A percentile compares a stretch with the other conserved stretches of the same genome.
Conservation (phyloP, 2,113 vertebrate genomes). For the Nyctereutes procyonoides region DNA sequence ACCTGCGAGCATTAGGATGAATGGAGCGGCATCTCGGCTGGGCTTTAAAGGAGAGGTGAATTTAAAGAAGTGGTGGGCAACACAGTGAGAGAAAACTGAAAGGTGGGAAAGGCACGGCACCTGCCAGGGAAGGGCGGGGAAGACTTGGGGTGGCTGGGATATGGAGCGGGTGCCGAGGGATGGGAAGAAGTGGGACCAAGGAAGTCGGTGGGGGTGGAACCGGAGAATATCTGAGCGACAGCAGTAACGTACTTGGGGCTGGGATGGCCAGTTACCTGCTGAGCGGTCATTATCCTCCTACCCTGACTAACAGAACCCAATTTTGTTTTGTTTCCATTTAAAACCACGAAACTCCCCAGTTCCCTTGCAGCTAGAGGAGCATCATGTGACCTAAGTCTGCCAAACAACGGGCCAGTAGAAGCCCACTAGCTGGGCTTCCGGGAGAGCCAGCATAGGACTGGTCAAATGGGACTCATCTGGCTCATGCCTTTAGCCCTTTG, state of each 20-base stretch:
- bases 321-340: not conserved
- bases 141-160: not conserved
- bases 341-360: not conserved
- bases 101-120: too few species aligned
- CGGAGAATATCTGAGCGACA: accelerated
- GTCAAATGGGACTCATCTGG: not conserved
- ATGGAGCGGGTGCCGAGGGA: accelerated
- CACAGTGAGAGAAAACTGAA: not conserved
- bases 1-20: not conserved
- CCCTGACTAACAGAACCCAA: not conserved
- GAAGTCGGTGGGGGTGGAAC: not conserved
- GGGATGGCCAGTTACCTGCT: not conserved
- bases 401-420: accelerated
- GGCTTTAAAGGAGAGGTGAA: not conserved
- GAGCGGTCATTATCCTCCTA: not conserved
- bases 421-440: not conserved
- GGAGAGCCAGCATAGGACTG: not conserved
- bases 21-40: not conserved
- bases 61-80: not conserved
- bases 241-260: not conserved
- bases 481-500: not conserved
- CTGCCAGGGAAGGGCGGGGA: not conserved
- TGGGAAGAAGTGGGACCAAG: not conserved
- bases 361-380: not conserved
- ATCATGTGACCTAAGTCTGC: not conserved